A percentile compares a stretch with the other conserved stretches of the same genome.
These are phyloP conservation scores for Helogale parvula DNA, from an alignment of 2,113 vertebrate species.

Conservation along the genomic window DNA sequence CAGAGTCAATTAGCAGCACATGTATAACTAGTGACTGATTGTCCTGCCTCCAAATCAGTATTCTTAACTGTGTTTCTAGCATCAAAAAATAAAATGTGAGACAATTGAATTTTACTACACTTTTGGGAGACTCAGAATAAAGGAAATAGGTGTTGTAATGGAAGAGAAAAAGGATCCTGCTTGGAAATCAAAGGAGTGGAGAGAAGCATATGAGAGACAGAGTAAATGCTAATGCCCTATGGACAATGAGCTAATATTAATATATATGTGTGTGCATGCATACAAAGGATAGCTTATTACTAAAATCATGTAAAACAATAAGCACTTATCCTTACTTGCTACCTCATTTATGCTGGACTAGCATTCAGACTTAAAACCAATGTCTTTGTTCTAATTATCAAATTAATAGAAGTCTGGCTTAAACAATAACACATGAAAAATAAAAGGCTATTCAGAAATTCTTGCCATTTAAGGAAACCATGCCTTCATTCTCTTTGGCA, in stretches of 20 bases:
- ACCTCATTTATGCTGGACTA: neutral
- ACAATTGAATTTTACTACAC: neutral
- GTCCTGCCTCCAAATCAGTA: neutral
- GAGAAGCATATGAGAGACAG: neutral
- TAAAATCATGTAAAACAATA: neutral
- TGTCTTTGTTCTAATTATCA: constrained; percentile 30
- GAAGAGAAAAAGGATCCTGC: neutral
- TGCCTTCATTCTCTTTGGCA: constrained; percentile 13
- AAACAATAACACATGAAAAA: constrained; percentile 23
- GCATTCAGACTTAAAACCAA: neutral
- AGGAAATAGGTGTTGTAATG: neutral
- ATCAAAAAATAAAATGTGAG: neutral
- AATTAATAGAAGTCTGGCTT: constrained; percentile 46
- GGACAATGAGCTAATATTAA: neutral
- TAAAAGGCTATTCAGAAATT: neutral
- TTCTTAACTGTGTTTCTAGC: neutral
- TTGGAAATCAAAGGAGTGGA: neutral
- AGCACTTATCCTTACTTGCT: neutral
- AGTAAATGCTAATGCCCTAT: neutral
- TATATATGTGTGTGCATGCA: neutral
- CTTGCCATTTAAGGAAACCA: neutral
- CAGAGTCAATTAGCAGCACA: neutral
- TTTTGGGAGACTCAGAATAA: neutral
- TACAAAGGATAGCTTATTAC: neutral
- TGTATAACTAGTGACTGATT: neutral